Evolutionary conservation across 2,888 invertebrate genomes (phyloP), one percentile per base, ranked within the genome.

Genomic region (Rhorus exstirpatorius): DNA sequence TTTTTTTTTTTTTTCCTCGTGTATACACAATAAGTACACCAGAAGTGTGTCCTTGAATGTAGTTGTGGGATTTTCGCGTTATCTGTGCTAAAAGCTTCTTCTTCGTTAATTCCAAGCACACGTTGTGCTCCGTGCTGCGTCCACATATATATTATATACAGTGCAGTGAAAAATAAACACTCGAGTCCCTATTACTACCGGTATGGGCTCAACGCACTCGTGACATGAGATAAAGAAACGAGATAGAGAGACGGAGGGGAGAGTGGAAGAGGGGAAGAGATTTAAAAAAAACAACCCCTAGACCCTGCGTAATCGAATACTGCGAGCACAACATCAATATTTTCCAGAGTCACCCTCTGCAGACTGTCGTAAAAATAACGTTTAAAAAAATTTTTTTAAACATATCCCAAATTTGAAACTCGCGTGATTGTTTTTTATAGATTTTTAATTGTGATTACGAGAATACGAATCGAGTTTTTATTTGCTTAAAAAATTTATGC

Each of bases 301-400:
- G 65, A 76, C 58, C 63, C 63, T 19, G 2, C 65, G 55, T 76
- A 81, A 81, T 72, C 71, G 67, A 72, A 72, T 77, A 67, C 21
- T 10, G 49, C n/a, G n/a, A n/a, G n/a, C n/a, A n/a, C n/a, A n/a
- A n/a, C n/a, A n/a, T n/a, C 44, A 81, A 77, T 78, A 78, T 81
- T 67, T 81, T 49, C 35, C 2, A 10, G 49, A 14, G 19, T 44
- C 6, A 6, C 31, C 35, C 60, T 24, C 46, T 35, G n/a, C n/a
- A n/a, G n/a, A n/a, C n/a, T n/a, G n/a, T n/a, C n/a, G n/a, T n/a
- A n/a, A n/a, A n/a, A n/a, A n/a, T n/a, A n/a, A n/a, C n/a, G n/a
- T n/a, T n/a, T n/a, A n/a, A n/a, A n/a, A n/a, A n/a, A n/a, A n/a
- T n/a, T n/a, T n/a, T n/a, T n/a, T n/a, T n/a, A n/a, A n/a, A n/a